These are phyloP conservation scores for Arrhopalites spinosus DNA, from an alignment of 2,888 invertebrate species.

Conservation along the genomic window DNA sequence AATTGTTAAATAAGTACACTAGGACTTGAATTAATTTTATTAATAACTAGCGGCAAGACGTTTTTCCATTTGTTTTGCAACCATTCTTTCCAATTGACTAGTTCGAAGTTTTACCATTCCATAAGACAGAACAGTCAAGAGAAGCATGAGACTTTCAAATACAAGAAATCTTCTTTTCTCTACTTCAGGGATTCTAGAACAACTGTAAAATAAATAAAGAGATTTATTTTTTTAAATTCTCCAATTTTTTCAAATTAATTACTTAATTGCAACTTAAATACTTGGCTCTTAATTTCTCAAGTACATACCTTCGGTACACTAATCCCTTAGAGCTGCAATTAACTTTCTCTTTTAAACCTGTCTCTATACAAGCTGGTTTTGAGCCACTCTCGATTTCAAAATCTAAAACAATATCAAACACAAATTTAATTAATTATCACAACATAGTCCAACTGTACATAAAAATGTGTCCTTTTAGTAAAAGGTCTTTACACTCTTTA, in stretches of 20 bases:
- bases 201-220: constrained; percentile 65
- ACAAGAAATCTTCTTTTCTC: constrained; percentile 85
- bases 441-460: background rate
- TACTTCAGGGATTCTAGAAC: constrained; percentile 81
- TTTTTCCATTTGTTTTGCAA: constrained; percentile 71
- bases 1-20: too few relatives aligned
- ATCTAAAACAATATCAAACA: constrained; percentile 60
- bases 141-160: constrained; percentile 74
- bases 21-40: background rate
- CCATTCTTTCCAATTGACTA: constrained; percentile 69
- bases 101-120: constrained; percentile 70
- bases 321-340: constrained; percentile 77
- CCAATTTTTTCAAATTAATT: too few relatives aligned
- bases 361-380: constrained; percentile 79
- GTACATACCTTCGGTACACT: constrained; percentile 71
- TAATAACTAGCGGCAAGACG: constrained; percentile 69
- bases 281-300: too few relatives aligned
- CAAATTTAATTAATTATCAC: background rate
- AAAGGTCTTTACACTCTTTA: too few relatives aligned
- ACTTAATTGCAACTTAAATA: too few relatives aligned
- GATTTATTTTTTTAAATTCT: background rate
- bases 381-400: constrained; percentile 83
- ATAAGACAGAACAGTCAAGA: constrained; percentile 69
- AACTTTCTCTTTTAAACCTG: constrained; percentile 81
- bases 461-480: background rate